Evolutionary conservation across 2,113 vertebrate species (phyloP), one percentile per base, ranked within the genome.

Genomic region (Passer domesticus): DNA sequence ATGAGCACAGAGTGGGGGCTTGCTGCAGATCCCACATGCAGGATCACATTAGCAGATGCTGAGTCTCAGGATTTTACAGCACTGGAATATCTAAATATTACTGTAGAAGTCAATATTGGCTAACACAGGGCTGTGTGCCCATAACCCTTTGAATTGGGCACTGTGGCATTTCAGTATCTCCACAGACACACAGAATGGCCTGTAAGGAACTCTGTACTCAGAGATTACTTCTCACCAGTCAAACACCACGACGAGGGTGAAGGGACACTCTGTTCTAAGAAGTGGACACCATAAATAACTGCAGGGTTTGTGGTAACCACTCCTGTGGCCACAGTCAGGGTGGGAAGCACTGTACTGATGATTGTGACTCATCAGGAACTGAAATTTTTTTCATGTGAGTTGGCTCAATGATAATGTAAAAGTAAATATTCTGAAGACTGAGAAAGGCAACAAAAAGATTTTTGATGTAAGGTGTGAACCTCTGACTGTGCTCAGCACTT

Each of bases 341-440:
- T 92, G 50, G 59, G 47, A 93, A 95, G 63, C 63, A 13, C 47
- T 83, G 22, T 66, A 27, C 70, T 69, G 82, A 86, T 85, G 67
- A 56, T 83, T 80, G 49, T 96, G 92, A 96, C 90, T 93, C 90
- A 95, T 13, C 43, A 86, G 90, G 94, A 96, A 95, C 72, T 70
- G 83, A 89, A 68, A 3, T 0, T 9, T 43, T 81, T 75, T 92
- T 94, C 47, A 7, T 66, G 8, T 70, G 63, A 64, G 37, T 69
- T 92, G 50, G 23, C 55, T 76, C 74, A 70, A 88, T 44, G 76
- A 55, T 74, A 93, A 80, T 1, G 4, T 64, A 64, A 70, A 94
- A 89, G 66, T n/a, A 92, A 94, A 90, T 89, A 53, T 62, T 58
- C 70, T 87, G 35, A 55, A 79, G 25, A 47, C 10, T 30, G 33